phyloP scores from a whole-genome alignment of 2,113 vertebrate genomes.

The Anarrhichthys ocellatus region DNA sequence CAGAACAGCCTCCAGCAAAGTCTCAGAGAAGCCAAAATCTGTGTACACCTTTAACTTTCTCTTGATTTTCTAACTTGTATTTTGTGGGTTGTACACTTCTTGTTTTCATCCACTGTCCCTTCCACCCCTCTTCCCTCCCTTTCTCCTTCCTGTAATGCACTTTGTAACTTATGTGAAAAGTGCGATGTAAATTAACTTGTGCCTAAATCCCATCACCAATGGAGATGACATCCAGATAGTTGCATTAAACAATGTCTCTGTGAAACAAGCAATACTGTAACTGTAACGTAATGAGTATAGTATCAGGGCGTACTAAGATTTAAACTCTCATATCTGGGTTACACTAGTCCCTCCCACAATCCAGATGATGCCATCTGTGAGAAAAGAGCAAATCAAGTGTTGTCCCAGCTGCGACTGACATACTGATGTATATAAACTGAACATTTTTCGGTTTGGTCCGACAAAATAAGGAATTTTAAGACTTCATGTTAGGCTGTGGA shows the following conservation, averaged over 20 bases:
- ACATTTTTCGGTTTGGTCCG: background rate
- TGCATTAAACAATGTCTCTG: constrained; percentile 10
- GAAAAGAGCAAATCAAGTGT: constrained; percentile 52
- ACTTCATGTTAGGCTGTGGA: background rate
- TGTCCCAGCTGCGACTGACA: background rate
- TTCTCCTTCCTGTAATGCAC: background rate
- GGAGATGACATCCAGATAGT: background rate
- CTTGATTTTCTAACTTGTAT: background rate
- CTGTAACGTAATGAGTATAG: constrained; percentile 18
- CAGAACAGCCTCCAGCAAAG: background rate
- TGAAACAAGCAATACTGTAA: constrained; percentile 10
- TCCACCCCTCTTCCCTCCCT: background rate
- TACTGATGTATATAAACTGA: background rate
- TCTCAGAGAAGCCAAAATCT: background rate
- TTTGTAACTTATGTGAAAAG: background rate
- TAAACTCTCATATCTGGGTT: constrained; percentile 77
- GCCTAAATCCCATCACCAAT: background rate
- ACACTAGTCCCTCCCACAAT: constrained; percentile 45
- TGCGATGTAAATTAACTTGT: no score
- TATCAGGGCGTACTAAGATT: constrained; percentile 54
- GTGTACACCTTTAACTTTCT: background rate
- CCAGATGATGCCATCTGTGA: constrained; percentile 76
- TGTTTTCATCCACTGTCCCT: background rate
- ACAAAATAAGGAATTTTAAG: background rate
- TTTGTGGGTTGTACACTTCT: background rate